These are phyloP conservation scores for Phataginus tricuspis DNA, from an alignment of 2,797 vertebrate species.

Conservation along the genomic window DNA sequence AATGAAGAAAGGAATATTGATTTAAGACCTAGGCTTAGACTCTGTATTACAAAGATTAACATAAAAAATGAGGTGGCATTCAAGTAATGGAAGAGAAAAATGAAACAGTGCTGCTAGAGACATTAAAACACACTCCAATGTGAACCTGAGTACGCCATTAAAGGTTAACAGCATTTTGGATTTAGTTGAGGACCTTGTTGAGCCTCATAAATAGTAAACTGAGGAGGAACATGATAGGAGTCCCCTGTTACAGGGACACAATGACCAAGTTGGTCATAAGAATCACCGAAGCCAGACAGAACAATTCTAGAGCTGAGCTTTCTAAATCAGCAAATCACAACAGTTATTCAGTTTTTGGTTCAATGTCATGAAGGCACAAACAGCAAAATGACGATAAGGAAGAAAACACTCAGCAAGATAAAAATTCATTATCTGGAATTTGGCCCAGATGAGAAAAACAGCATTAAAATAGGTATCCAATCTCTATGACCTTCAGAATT, in stretches of 20 bases:
- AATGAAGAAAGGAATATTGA: slow-evolving; percentile 58
- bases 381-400: slow-evolving; percentile 40
- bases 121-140: slow-evolving; percentile 43
- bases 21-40: slow-evolving; percentile 39
- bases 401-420: slow-evolving; percentile 9
- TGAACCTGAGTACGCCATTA: slow-evolving; percentile 47
- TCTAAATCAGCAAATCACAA: slow-evolving; percentile 67
- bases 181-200: slow-evolving; percentile 54
- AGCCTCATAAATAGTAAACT: slow-evolving; percentile 59
- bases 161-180: slow-evolving; percentile 59
- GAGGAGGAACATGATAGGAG: slow-evolving; percentile 42
- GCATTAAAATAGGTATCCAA: neutral
- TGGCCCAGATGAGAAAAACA: slow-evolving; percentile 33
- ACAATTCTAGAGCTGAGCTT: slow-evolving; percentile 60
- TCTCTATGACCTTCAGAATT: slow-evolving; percentile 15
- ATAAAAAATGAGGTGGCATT: slow-evolving; percentile 54
- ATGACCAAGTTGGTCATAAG: slow-evolving; percentile 55
- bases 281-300: slow-evolving; percentile 63
- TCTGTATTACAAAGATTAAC: slow-evolving; percentile 55
- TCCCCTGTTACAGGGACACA: slow-evolving; percentile 27
- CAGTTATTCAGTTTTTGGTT: slow-evolving; percentile 29
- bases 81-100: slow-evolving; percentile 57
- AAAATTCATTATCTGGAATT: slow-evolving; percentile 42
- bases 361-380: slow-evolving; percentile 8
- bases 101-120: slow-evolving; percentile 43